These are phyloP conservation scores for Gymnobelideus leadbeateri DNA, from an alignment of 2,113 vertebrate species.

Conservation along the genomic window DNA sequence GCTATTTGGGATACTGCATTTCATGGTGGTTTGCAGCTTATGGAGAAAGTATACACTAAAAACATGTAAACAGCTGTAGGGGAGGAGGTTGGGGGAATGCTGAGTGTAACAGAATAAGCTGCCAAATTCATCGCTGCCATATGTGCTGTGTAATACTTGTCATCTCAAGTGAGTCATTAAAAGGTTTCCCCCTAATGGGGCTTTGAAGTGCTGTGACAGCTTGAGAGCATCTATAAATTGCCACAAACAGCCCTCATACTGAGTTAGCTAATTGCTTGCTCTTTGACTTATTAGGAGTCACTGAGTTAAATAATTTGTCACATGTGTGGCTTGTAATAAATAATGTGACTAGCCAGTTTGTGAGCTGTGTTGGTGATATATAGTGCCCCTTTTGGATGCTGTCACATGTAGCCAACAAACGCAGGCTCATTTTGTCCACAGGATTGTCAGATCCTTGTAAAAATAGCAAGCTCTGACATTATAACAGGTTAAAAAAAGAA, in stretches of 20 bases:
- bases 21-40: slow-evolving; percentile 25
- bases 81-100: slow-evolving; percentile 59
- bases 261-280: slow-evolving; percentile 97
- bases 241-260: slow-evolving; percentile 91
- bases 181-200: slow-evolving; percentile 83
- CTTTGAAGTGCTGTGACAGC: slow-evolving; percentile 89
- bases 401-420: slow-evolving; percentile 84
- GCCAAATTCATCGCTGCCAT: slow-evolving; percentile 85
- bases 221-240: slow-evolving; percentile 95
- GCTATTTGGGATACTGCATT: not conserved
- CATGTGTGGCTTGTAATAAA: slow-evolving; percentile 94
- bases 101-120: slow-evolving; percentile 76
- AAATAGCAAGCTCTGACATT: slow-evolving; percentile 73
- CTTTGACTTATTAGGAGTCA: slow-evolving; percentile 96
- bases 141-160: slow-evolving; percentile 88
- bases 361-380: slow-evolving; percentile 88
- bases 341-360: slow-evolving; percentile 88
- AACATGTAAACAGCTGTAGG: slow-evolving; percentile 83
- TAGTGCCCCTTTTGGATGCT: slow-evolving; percentile 87
- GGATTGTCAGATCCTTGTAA: slow-evolving; percentile 73
- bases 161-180: slow-evolving; percentile 90
- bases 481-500: slow-evolving; percentile 55
- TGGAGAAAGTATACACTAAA: slow-evolving; percentile 68
- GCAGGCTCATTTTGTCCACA: slow-evolving; percentile 66
- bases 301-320: slow-evolving; percentile 97